These are phyloP conservation scores for Electrophaes corylata DNA, from an alignment of 2,888 invertebrate species.

Conservation along the genomic window DNA sequence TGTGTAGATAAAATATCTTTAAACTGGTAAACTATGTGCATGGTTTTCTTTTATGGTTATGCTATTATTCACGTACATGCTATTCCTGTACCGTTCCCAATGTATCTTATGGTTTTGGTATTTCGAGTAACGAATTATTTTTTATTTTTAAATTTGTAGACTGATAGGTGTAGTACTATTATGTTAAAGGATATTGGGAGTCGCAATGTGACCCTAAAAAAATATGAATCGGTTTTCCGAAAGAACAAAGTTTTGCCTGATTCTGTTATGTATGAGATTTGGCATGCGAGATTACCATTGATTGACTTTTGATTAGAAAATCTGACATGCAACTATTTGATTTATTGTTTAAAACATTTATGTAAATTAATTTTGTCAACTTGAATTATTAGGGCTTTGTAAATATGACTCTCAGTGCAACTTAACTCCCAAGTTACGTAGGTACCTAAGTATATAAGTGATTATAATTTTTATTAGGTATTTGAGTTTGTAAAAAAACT, in stretches of 20 bases:
- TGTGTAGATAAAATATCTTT: too few relatives aligned
- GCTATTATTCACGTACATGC: too few relatives aligned
- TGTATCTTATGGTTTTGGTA: not conserved
- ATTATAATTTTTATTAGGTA: not conserved
- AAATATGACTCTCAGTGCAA: not conserved
- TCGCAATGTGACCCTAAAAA: not conserved
- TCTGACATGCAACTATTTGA: too few relatives aligned
- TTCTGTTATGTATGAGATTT: not conserved
- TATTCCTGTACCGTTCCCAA: not conserved
- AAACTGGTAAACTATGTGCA: too few relatives aligned
- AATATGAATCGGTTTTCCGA: not conserved
- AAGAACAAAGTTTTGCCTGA: not conserved
- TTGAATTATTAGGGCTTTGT: not conserved
- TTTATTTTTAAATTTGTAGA: not conserved
- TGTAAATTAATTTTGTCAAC: not conserved
- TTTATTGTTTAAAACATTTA: too few relatives aligned
- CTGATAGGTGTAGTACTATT: not conserved
- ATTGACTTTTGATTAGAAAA: too few relatives aligned
- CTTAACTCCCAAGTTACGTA: not conserved
- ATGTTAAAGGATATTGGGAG: not conserved
- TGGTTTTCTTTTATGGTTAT: too few relatives aligned
- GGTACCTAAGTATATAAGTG: not conserved
- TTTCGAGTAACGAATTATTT: constrained; percentile 1
- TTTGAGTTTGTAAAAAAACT: not conserved
- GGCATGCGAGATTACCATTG: too few relatives aligned